Conservation (phyloP, 2,888 invertebrate species). For the Taphrorychus bicolor region DNA sequence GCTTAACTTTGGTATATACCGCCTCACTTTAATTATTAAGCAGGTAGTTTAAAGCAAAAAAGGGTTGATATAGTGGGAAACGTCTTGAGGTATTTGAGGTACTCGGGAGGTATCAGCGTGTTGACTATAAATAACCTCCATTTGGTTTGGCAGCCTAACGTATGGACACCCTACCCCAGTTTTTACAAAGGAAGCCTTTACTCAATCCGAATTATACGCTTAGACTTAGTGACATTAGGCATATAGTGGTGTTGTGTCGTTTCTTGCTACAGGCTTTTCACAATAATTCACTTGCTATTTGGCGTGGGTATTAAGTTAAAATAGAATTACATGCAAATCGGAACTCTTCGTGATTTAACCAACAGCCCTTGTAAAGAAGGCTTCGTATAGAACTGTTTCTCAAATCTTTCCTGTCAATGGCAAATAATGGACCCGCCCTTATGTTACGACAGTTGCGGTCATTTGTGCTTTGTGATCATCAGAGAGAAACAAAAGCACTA, state of each 20-base stretch:
- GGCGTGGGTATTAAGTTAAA: neutral
- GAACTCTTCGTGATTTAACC: neutral
- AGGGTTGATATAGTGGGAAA: neutral
- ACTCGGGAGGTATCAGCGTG: slow-evolving; percentile 16
- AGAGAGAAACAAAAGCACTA: too few species aligned
- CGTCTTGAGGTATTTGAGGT: slow-evolving; percentile 32
- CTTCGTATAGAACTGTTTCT: too few species aligned
- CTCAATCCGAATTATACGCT: slow-evolving; percentile 39
- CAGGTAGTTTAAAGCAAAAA: neutral
- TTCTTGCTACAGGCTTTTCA: neutral
- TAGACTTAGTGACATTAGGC: slow-evolving; percentile 22
- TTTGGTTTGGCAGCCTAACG: slow-evolving; percentile 31
- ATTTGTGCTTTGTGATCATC: too few species aligned
- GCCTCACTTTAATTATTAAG: too few species aligned
- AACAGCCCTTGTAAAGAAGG: too few species aligned
- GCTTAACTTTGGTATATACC: neutral
- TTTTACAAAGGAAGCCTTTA: slow-evolving; percentile 27
- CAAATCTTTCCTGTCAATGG: too few species aligned
- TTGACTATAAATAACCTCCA: slow-evolving; percentile 22
- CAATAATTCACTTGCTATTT: neutral
- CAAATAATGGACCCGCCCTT: too few species aligned
- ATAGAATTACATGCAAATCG: neutral
- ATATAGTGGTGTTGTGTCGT: neutral
- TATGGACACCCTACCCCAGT: slow-evolving; percentile 6
- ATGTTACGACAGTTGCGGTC: too few species aligned